These are phyloP conservation scores for Cariama cristata DNA, from an alignment of 2,113 vertebrate species.

Conservation along the genomic window DNA sequence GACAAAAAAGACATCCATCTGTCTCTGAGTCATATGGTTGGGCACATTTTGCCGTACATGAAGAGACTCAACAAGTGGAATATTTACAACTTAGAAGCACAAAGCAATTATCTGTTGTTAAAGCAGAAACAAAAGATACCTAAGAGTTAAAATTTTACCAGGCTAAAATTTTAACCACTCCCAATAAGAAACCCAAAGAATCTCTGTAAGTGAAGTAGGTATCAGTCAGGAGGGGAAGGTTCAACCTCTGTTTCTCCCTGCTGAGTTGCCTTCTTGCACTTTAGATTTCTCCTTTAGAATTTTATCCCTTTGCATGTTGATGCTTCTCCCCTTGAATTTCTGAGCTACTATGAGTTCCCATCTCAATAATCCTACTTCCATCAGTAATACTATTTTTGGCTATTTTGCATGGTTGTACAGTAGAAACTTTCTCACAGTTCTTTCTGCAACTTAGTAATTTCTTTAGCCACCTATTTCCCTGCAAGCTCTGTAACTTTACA, in stretches of 20 bases:
- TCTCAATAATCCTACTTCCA: neutral
- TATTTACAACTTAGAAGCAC: neutral
- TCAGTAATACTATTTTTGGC: neutral
- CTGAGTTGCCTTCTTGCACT: neutral
- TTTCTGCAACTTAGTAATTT: neutral
- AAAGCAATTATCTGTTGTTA: neutral
- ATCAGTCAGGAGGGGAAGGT: neutral
- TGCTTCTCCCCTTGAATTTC: neutral
- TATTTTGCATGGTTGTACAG: neutral
- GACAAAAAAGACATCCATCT: neutral
- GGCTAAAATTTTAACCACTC: neutral
- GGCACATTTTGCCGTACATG: neutral
- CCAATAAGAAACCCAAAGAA: neutral
- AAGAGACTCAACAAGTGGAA: neutral
- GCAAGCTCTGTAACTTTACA: neutral
- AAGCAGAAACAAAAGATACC: neutral
- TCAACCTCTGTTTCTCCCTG: neutral
- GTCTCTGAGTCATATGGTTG: neutral
- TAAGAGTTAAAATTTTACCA: neutral
- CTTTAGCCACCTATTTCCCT: neutral
- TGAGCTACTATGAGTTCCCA: neutral
- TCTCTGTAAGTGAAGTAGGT: neutral
- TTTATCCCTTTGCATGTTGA: neutral
- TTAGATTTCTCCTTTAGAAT: neutral
- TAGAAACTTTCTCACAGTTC: neutral